Percentiles rank a stretch among this genome's conserved stretches.
Evolutionary conservation across 1,140 invertebrate genomes (phyloP).

Genomic region (Panagrolaimus sp.): DNA sequence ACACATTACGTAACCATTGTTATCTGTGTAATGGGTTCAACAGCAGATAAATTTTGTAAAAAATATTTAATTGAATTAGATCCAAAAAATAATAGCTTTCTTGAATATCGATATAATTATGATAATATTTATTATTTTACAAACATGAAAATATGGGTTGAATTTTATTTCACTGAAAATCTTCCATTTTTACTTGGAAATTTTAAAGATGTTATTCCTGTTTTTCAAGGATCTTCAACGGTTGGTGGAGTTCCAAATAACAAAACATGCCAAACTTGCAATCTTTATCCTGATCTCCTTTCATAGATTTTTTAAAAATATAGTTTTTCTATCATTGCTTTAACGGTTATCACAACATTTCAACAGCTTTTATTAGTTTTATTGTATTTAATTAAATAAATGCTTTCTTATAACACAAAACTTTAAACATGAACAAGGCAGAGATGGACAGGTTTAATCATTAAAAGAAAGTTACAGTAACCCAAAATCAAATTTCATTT

Average conservation of each 20-base stretch:
- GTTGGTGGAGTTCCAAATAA: neutral
- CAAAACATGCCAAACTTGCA: neutral
- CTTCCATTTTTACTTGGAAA: neutral
- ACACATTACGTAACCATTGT: constrained; percentile 8
- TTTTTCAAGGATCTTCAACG: neutral
- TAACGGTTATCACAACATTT: too few relatives aligned
- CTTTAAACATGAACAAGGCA: too few relatives aligned
- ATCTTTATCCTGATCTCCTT: neutral
- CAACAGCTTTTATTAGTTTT: too few relatives aligned
- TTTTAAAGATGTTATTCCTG: neutral
- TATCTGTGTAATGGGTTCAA: neutral
- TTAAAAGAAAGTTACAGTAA: too few relatives aligned
- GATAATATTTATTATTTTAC: neutral
- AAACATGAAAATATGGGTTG: constrained; percentile 5
- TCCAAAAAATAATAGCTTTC: constrained; percentile 9
- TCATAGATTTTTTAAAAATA: too few relatives aligned
- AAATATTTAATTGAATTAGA: neutral
- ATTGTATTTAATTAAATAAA: too few relatives aligned
- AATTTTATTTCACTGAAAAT: constrained; percentile 7
- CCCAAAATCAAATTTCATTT: too few relatives aligned
- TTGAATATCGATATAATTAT: neutral
- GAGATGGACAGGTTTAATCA: too few relatives aligned
- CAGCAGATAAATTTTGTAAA: neutral
- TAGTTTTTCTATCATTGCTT: too few relatives aligned
- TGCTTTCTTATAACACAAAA: too few relatives aligned